Evolutionary conservation across 2,888 invertebrate genomes (phyloP), one percentile per base, ranked within the genome.

Genomic region (Dascillus cervinus): DNA sequence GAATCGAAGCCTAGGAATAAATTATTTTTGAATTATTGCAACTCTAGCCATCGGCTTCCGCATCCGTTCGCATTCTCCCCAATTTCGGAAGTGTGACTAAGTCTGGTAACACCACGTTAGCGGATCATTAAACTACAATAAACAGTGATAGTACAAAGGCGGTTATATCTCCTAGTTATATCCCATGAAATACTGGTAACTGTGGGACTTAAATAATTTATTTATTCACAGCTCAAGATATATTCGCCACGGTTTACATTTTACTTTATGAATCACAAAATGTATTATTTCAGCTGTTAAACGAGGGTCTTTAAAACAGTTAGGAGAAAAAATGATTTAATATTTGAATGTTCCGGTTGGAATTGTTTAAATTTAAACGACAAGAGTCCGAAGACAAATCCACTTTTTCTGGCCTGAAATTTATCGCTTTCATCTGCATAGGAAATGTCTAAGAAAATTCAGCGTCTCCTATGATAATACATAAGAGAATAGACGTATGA

Each of bases 41-140:
- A n/a, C n/a, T 41, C 36, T 39, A 47, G 46, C 43, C 44, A 48
- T 48, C 45, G 49, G 51, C 50, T 55, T 58, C 52, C 53, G 52
- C 32, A 46, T 56, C 56, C 54, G 53, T 46, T 54, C 43, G 41
- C 42, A 44, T 48, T 43, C 42, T 41, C 34, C 43, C 47, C 37
- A 46, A 39, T 48, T 55, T 53, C 55, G 55, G 53, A 53, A 52
- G 52, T 52, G 53, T 50, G 56, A 51, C 49, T 54, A 52, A 51
- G 47, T 42, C 44, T 40, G 40, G 43, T 36, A 47, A 45, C 48
- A 51, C 49, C 52, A 42, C 51, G 28, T 9, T 28, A 17, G 40
- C 51, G 51, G 41, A 53, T 56, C 55, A 57, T 59, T 59, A 56
- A 59, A 57, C 52, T 52, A 50, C 56, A 56, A 56, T 56, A 53